These are phyloP conservation scores for Dendrocincla tyrannina DNA, from an alignment of 2,797 vertebrate genomes.

Conservation along the genomic window DNA sequence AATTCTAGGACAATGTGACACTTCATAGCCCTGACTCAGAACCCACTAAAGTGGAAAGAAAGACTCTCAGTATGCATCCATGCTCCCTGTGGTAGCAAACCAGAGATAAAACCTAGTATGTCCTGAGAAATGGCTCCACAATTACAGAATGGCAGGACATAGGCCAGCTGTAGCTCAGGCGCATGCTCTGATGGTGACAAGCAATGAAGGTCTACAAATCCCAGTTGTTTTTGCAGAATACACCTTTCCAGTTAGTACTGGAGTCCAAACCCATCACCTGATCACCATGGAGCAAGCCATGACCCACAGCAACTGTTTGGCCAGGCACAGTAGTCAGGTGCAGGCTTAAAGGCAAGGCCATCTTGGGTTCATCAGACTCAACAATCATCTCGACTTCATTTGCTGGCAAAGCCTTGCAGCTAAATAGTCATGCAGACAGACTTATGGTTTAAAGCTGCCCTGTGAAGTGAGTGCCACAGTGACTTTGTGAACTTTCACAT, in stretches of 20 bases:
- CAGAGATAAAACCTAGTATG: background rate
- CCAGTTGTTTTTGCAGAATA: background rate
- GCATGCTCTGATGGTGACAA: background rate
- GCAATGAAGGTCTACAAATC: background rate
- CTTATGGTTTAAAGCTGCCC: background rate
- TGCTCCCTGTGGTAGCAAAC: background rate
- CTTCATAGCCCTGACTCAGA: background rate
- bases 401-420: background rate
- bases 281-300: background rate
- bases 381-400: background rate
- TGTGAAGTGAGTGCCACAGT: background rate
- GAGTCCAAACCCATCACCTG: background rate
- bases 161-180: background rate
- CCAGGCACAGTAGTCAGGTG: background rate
- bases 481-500: background rate
- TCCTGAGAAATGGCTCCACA: background rate
- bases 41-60: background rate
- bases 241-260: background rate
- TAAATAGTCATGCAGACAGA: background rate
- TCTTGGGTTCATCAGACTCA: background rate
- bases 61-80: background rate
- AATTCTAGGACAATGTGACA: background rate
- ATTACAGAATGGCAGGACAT: background rate
- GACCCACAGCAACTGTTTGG: background rate
- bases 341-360: background rate